Evolutionary conservation across 35 echinoderm and acorn worm species (phyloP).

Genomic region (Strongylocentrotus purpuratus): DNA sequence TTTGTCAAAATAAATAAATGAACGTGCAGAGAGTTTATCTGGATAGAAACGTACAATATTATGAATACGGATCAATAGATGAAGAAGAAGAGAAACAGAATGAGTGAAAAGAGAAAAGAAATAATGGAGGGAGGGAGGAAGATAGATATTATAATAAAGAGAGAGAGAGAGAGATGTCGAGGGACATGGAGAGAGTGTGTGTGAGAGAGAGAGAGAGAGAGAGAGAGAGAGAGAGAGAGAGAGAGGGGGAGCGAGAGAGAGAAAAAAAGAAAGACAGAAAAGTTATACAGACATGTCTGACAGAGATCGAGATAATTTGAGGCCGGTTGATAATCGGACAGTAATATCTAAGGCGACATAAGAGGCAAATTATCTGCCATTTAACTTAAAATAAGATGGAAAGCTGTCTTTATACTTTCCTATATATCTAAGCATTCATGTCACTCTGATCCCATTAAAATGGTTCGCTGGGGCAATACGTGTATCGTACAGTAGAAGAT

Average conservation of each 20-base stretch:
- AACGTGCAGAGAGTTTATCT: no score
- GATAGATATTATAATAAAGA: no score
- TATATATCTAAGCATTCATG: neutral
- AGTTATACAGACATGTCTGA: neutral
- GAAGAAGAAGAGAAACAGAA: neutral
- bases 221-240: neutral
- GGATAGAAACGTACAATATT: no score
- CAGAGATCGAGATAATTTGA: neutral
- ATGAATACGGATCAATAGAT: neutral
- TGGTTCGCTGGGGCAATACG: neutral
- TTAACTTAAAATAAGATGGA: constrained; percentile 5
- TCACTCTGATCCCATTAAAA: constrained; percentile 22
- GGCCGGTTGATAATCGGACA: neutral
- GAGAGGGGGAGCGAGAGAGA: no score
- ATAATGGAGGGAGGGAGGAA: no score
- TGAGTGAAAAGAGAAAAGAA: no score
- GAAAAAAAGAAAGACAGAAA: neutral
- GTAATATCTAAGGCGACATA: neutral
- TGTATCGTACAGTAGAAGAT: neutral
- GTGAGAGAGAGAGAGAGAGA: no score
- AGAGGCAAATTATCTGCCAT: constrained; percentile 9
- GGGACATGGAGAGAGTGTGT: neutral
- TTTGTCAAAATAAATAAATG: no score
- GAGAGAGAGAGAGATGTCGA: neutral
- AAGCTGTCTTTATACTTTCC: neutral